These are phyloP conservation scores for Mesorhabditis belari DNA, from an alignment of 2,888 invertebrate genomes.

Conservation along the genomic window DNA sequence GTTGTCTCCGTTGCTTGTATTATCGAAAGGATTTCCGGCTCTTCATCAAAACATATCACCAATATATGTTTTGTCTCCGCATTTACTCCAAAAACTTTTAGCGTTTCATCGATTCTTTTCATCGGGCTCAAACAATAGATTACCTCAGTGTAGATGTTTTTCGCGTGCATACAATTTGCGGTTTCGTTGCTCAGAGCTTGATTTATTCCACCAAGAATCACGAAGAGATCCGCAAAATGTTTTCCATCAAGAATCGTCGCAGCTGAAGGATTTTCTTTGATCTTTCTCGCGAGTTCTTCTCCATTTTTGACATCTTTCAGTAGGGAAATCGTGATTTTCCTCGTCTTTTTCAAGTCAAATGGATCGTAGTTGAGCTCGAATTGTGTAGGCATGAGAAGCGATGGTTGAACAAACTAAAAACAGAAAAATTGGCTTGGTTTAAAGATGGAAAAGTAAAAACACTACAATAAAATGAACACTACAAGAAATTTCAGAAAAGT, in stretches of 20 bases:
- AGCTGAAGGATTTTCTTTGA: too few species aligned
- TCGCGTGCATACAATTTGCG: background rate
- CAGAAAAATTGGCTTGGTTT: background rate
- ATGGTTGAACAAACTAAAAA: background rate
- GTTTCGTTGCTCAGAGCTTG: background rate
- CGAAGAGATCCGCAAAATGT: background rate
- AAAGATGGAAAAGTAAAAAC: background rate
- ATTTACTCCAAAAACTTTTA: background rate
- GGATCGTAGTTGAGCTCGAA: background rate
- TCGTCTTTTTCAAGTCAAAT: background rate
- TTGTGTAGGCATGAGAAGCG: background rate
- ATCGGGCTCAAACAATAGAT: background rate
- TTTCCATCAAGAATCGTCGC: too few species aligned
- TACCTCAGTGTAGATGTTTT: background rate
- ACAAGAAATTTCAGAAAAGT: background rate
- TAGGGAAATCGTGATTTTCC: background rate
- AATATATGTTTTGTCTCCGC: background rate
- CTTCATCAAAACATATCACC: background rate
- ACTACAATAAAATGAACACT: background rate
- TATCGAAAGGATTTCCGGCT: background rate
- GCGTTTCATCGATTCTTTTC: background rate
- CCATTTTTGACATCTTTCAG: background rate
- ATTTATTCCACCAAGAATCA: background rate
- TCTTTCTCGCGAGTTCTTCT: background rate
- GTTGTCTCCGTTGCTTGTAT: background rate